Evolutionary conservation across 2,797 vertebrate genomes (phyloP).

Genomic region (Rhodeus uyekii): DNA sequence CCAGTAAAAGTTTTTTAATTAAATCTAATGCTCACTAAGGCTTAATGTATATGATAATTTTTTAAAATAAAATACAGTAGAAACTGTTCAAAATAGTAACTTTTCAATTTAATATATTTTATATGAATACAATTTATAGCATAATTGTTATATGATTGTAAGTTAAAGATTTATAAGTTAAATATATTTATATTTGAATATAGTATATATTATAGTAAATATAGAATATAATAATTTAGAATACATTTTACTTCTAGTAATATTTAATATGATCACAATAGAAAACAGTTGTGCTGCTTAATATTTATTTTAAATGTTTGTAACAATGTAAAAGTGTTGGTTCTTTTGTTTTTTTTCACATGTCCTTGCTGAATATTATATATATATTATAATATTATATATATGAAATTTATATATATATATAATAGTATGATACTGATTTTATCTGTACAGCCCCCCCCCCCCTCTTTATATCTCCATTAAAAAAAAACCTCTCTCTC

Average conservation of each 20-base stretch:
- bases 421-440: neutral
- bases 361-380: neutral
- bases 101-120: neutral
- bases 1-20: no score
- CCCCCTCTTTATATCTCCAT: neutral
- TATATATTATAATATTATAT: no score
- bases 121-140: neutral
- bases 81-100: no score
- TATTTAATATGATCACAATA: neutral
- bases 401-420: no score
- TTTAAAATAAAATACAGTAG: no score
- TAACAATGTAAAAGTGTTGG: neutral
- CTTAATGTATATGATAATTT: no score
- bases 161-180: neutral
- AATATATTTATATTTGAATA: neutral
- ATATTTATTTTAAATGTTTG: neutral
- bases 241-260: neutral
- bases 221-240: neutral
- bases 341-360: neutral
- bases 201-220: constrained; percentile 14
- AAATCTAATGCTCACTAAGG: no score
- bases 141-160: neutral
- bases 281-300: neutral
- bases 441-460: neutral
- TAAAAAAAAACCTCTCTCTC: neutral